Evolutionary conservation across 1,140 invertebrate species (phyloP).

Genomic region (Halyomorpha halys): DNA sequence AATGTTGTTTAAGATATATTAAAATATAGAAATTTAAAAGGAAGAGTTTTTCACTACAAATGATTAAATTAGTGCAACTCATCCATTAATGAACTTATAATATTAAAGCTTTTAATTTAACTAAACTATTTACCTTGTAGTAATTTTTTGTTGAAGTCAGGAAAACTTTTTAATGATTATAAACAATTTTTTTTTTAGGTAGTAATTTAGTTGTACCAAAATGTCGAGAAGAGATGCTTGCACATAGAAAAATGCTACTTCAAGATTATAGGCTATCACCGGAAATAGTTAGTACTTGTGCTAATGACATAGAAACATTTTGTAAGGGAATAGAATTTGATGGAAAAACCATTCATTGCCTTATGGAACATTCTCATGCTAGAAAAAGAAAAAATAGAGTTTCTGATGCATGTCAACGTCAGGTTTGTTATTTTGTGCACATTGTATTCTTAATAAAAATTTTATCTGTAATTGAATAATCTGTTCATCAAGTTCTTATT

Average conservation of each 20-base stretch:
- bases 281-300: conserved; percentile 81
- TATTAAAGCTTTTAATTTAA: no score
- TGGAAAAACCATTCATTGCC: conserved; percentile 87
- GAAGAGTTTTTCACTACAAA: no score
- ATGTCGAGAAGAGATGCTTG: conserved; percentile 78
- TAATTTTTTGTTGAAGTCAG: no score
- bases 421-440: conserved; percentile 38
- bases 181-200: conserved; percentile 26
- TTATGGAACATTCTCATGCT: conserved; percentile 78
- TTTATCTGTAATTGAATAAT: no score
- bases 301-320: conserved; percentile 67
- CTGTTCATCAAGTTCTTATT: no score
- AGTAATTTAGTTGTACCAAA: conserved; percentile 54
- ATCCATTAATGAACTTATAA: no score
- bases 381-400: conserved; percentile 50
- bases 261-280: conserved; percentile 86
- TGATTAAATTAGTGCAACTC: no score
- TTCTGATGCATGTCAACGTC: conserved; percentile 53
- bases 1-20: no score
- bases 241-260: conserved; percentile 82
- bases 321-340: conserved; percentile 58
- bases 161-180: no score
- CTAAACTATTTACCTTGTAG: no score
- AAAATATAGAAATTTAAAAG: no score
- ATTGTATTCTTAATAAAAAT: no score